Conservation (phyloP, 2,113 vertebrate genomes). For the Aplodontia rufa region DNA sequence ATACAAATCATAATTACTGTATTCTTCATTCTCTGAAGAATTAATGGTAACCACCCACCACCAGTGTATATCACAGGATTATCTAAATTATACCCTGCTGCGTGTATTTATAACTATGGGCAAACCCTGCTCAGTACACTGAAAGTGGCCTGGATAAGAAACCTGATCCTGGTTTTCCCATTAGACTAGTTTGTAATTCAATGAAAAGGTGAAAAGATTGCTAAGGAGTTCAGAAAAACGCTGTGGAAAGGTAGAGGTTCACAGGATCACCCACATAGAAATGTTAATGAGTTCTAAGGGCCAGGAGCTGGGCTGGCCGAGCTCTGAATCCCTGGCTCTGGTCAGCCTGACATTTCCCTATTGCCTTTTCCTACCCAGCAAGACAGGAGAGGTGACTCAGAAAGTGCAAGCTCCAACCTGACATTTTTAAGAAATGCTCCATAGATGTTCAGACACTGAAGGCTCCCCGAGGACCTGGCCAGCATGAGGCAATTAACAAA, state of each 20-base stretch:
- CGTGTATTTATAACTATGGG: constrained; percentile 30
- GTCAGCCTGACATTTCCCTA: constrained; percentile 80
- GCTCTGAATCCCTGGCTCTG: constrained; percentile 52
- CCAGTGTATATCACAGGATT: background rate
- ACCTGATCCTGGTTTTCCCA: background rate
- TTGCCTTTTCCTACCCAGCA: constrained; percentile 45
- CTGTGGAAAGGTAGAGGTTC: constrained; percentile 40
- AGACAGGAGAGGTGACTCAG: constrained; percentile 62
- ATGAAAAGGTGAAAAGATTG: constrained; percentile 60
- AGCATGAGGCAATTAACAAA: constrained; percentile 76
- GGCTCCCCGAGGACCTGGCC: constrained; percentile 58
- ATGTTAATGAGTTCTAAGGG: constrained; percentile 78
- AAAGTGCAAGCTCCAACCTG: constrained; percentile 69
- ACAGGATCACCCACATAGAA: constrained; percentile 65
- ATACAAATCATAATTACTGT: background rate
- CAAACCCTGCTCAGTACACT: background rate
- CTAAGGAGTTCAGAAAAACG: constrained; percentile 49
- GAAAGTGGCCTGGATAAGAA: constrained; percentile 52
- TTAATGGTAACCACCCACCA: background rate
- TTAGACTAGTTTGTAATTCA: constrained; percentile 63
- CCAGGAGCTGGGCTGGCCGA: constrained; percentile 61
- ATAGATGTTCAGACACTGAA: constrained; percentile 72
- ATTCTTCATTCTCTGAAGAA: background rate
- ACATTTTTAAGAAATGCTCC: constrained; percentile 68
- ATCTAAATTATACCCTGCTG: background rate